Evolutionary conservation across 2,113 vertebrate species (phyloP), one percentile per base, ranked within the genome.

Genomic region (Charadrius vociferus): DNA sequence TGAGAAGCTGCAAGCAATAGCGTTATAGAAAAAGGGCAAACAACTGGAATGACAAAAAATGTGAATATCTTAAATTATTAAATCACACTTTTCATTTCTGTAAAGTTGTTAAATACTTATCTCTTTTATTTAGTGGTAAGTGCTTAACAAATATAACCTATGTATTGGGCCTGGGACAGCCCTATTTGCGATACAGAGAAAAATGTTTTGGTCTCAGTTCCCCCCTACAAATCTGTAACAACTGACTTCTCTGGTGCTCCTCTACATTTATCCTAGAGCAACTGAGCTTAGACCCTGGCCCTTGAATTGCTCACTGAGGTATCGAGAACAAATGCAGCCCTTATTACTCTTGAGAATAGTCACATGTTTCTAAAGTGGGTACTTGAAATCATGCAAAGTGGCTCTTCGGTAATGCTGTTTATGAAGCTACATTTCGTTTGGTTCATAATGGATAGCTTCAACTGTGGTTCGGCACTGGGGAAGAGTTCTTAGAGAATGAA

Each of bases 351-450:
- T 45, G 68, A 96, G 71, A 95, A 81, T 5, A 94, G 86, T 63
- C 68, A 61, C 56, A 58, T 14, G 26, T 55, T 87, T 88, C 65
- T 62, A 67, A 94, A 96, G 89, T 70, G 41, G 32, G 23, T 55
- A 80, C 94, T 85, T 86, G 78, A 93, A 91, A 94, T 83, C 74
- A 73, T 8, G 18, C 53, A 70, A 68, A 91, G 91, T 72, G 66
- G 70, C 58, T 91, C 77, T 82, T 72, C 6, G 7, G 27, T 89
- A 77, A 82, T 58, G 53, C 87, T 65, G 32, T 55, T 95, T 83
- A 74, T 77, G 81, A 95, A 86, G 45, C 45, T 73, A 16, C 39
- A 21, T n/a, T 65, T 49, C 34, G 14, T 83, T 95, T 80, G 1
- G 3, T 47, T 92, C 50, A 29, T 83, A 92, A 92, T 59, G 63